Evolutionary conservation across 2,888 invertebrate genomes (phyloP).

Genomic region (Coenonympha arcania): DNA sequence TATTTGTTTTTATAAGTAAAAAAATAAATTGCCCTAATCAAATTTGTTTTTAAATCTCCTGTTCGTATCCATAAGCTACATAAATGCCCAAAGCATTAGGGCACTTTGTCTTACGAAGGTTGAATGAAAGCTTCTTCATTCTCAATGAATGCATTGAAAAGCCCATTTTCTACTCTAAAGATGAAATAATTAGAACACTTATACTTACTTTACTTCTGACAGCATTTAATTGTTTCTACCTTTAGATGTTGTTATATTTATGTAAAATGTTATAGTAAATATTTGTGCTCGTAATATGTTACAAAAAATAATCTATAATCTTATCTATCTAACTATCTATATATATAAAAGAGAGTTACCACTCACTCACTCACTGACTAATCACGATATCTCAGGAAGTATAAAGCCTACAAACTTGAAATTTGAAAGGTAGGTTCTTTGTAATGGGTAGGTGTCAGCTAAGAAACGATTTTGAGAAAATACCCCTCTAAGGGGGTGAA

Average conservation of each 20-base stretch:
- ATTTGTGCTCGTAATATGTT: no score
- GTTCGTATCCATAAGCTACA: neutral
- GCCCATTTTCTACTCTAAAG: conserved; percentile 6
- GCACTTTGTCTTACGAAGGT: conserved; percentile 9
- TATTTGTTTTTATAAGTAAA: neutral
- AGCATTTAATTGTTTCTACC: neutral
- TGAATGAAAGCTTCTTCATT: conserved; percentile 12
- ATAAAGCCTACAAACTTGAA: no score
- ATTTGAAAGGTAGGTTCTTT: no score
- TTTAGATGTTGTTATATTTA: neutral
- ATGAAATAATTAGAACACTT: conserved; percentile 20
- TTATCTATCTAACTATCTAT: no score
- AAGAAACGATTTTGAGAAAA: no score
- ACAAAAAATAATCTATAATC: no score
- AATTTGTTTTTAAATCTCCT: neutral
- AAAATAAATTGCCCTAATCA: neutral
- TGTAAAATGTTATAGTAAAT: no score
- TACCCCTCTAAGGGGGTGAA: no score
- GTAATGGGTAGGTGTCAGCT: no score
- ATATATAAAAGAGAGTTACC: no score
- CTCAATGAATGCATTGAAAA: conserved; percentile 13
- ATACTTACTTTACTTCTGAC: conserved; percentile 13
- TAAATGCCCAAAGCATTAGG: conserved; percentile 11
- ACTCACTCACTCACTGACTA: no score
- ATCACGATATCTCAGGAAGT: no score